These are phyloP conservation scores for Dicycla oo DNA, from an alignment of 2,888 invertebrate genomes.

Conservation along the genomic window DNA sequence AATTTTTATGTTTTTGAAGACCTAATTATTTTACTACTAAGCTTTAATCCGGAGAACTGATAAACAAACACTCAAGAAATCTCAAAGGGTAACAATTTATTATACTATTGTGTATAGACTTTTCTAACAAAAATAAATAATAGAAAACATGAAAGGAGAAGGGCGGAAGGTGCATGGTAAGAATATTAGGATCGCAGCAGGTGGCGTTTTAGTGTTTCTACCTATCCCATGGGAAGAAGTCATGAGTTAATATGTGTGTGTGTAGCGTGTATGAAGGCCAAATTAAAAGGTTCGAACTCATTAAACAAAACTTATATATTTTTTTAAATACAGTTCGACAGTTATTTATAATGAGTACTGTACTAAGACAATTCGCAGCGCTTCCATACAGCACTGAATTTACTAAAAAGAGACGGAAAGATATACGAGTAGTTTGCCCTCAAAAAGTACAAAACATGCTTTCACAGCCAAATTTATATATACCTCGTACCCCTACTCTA, in stretches of 20 bases:
- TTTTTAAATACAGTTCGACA: neutral
- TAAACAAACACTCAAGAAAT: slow-evolving; percentile 15
- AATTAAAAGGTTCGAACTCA: neutral
- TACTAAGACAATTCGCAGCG: no score
- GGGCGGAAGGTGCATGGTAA: neutral
- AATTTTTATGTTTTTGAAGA: slow-evolving; percentile 17
- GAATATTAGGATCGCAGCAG: no score
- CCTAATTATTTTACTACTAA: slow-evolving; percentile 22
- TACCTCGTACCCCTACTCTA: no score
- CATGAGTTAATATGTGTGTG: neutral
- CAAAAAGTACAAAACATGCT: no score
- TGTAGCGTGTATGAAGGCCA: neutral
- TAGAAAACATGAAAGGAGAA: neutral
- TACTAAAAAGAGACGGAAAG: no score
- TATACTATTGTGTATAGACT: neutral
- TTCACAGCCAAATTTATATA: no score
- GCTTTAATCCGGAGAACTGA: neutral
- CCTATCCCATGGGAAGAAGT: neutral
- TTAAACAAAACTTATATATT: neutral
- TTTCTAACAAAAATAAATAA: neutral
- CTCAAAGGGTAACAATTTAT: neutral
- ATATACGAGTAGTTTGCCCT: no score
- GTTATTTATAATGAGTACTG: no score
- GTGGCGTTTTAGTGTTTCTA: neutral
- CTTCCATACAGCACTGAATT: no score